Evolutionary conservation across 2,888 invertebrate species (phyloP).

Genomic region (Agonum fuliginosum): DNA sequence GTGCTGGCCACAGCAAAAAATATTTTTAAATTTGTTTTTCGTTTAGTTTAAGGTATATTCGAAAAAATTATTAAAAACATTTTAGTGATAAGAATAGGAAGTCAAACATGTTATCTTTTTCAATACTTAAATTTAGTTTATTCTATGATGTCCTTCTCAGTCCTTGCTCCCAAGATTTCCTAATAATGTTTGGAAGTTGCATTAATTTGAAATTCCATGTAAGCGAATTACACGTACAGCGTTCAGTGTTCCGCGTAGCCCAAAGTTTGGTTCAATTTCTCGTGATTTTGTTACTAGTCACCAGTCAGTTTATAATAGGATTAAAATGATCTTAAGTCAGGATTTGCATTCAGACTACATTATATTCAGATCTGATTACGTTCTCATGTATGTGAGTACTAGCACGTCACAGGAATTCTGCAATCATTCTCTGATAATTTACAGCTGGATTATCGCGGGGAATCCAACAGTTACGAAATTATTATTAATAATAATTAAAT

Average conservation of each 20-base stretch:
- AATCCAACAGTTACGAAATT: too few relatives aligned
- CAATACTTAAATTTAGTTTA: too few relatives aligned
- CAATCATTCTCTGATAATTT: background rate
- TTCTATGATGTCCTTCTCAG: too few relatives aligned
- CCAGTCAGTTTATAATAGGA: constrained; percentile 54
- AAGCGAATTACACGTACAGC: background rate
- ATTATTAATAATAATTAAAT: too few relatives aligned
- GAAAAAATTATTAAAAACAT: too few relatives aligned
- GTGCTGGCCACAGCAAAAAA: too few relatives aligned
- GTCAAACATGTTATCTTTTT: too few relatives aligned
- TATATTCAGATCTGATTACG: constrained; percentile 42
- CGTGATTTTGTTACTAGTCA: constrained; percentile 53
- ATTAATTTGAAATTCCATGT: background rate
- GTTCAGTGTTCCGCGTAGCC: background rate
- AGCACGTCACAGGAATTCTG: background rate
- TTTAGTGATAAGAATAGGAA: too few relatives aligned
- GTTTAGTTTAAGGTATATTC: too few relatives aligned
- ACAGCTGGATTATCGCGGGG: background rate
- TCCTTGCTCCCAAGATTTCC: too few relatives aligned
- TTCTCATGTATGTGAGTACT: constrained; percentile 9
- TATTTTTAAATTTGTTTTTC: too few relatives aligned
- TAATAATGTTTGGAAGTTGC: too few relatives aligned
- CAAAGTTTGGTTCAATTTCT: constrained; percentile 10
- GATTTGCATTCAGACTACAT: constrained; percentile 43
- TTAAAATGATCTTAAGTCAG: constrained; percentile 56